Evolutionary conservation across 2,113 vertebrate species (phyloP), one percentile per base, ranked within the genome.

Genomic region (Ochotona princeps): DNA sequence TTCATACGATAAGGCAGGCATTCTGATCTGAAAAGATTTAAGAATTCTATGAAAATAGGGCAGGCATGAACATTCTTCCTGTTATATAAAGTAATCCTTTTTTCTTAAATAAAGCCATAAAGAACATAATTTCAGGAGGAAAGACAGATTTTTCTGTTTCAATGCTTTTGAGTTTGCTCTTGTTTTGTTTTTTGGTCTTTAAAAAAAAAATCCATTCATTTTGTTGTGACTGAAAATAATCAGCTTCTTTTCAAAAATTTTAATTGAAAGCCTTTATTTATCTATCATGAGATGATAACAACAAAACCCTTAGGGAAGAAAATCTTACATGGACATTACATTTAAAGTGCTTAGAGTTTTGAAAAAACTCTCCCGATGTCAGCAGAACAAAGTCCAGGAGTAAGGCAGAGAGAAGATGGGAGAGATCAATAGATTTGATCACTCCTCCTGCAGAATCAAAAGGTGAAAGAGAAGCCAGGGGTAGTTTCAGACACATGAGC

Each of bases 31-130:
- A 91, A 35, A 65, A 0, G 66, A 32, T 28, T 85, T 47, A 90
- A 95, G 84, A 84, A 10, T 87, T 91, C 66, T 91, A 25, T n/a
- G 81, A 76, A 98, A 97, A 72, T 92, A 95, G 92, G 93, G 75
- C 38, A 61, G 95, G 54, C 51, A 66, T 90, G 70, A 14, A 82
- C 32, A 70, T 21, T 81, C 26, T 96, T 75, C 85, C 57, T 78
- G 65, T 66, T 92, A 83, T 38, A 47, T 92, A 74, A 97, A 93
- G 83, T 86, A 93, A 89, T 61, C 10, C 23, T 78, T 93, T 44
- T 92, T 79, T 92, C 49, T 51, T 38, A 97, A 89, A 94, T 49
- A 92, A 91, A 97, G 72, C 60, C 75, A 81, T 44, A 94, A 76
- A 94, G 74, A 89, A 82, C 61, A 81, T 76, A 91, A 95, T 92